Conservation (phyloP, 2,113 vertebrate species). For the Pseudorasbora parva region DNA sequence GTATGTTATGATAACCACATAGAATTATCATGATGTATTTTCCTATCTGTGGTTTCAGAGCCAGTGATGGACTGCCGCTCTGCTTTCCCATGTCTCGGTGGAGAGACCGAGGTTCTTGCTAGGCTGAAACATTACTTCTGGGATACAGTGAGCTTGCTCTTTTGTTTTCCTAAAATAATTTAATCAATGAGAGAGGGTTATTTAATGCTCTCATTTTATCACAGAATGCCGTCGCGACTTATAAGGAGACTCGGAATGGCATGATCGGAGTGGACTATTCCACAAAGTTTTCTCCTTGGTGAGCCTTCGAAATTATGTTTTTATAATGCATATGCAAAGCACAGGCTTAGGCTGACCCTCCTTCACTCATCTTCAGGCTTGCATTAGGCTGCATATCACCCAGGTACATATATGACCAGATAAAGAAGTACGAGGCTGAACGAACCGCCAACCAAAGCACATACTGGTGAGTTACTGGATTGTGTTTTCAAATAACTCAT, state of each 20-base stretch:
- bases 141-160: slow-evolving; percentile 75
- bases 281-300: slow-evolving; percentile 84
- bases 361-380: slow-evolving; percentile 73
- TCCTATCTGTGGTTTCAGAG: slow-evolving; percentile 66
- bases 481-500: background rate
- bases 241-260: slow-evolving; percentile 83
- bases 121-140: slow-evolving; percentile 84
- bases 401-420: slow-evolving; percentile 81
- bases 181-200: background rate
- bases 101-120: slow-evolving; percentile 80
- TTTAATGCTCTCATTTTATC: background rate
- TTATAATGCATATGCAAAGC: background rate
- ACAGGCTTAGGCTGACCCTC: background rate
- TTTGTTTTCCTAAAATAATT: background rate
- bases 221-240: slow-evolving; percentile 79
- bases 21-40: background rate
- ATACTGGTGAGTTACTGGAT: slow-evolving; percentile 75
- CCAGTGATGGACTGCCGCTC: slow-evolving; percentile 73
- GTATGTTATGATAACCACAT: background rate
- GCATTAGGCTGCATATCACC: slow-evolving; percentile 82
- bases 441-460: slow-evolving; percentile 83
- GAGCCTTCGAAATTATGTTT: slow-evolving; percentile 42
- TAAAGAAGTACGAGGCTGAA: slow-evolving; percentile 78
- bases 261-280: slow-evolving; percentile 81
- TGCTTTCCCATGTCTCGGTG: slow-evolving; percentile 81